Evolutionary conservation across 2,888 invertebrate species (phyloP).

Genomic region (Carpatolechia fugitivella): DNA sequence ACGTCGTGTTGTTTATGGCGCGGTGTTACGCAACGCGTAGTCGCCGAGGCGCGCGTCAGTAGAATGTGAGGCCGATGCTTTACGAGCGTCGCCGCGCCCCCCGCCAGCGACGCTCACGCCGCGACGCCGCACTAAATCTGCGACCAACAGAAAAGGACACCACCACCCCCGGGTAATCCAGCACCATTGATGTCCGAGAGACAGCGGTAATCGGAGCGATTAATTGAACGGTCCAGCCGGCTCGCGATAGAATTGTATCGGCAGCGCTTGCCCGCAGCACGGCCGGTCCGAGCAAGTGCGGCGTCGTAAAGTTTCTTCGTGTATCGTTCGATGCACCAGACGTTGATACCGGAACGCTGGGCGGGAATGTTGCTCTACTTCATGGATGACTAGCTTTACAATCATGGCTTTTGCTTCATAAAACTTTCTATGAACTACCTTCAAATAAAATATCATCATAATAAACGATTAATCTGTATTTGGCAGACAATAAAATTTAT

Average conservation of each 20-base stretch:
- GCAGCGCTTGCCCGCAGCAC: conserved; percentile 62
- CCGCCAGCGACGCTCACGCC: conserved; percentile 71
- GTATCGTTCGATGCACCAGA: conserved; percentile 79
- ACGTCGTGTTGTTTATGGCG: conserved; percentile 76
- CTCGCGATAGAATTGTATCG: conserved; percentile 71
- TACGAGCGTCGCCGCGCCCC: conserved; percentile 74
- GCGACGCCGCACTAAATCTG: conserved; percentile 79
- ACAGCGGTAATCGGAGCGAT: conserved; percentile 72
- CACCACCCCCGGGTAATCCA: conserved; percentile 71
- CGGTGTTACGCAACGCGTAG: conserved; percentile 77
- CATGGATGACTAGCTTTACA: not conserved
- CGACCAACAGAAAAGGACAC: conserved; percentile 75
- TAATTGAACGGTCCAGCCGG: conserved; percentile 68
- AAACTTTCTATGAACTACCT: no score
- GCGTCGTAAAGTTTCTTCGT: conserved; percentile 78
- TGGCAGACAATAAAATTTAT: no score
- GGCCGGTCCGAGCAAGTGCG: conserved; percentile 71
- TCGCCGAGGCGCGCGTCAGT: conserved; percentile 78
- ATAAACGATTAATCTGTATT: no score
- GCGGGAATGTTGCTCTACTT: conserved; percentile 59
- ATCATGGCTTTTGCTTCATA: not conserved
- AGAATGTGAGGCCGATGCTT: conserved; percentile 78
- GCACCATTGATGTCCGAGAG: conserved; percentile 70
- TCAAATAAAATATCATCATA: no score
- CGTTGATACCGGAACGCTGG: conserved; percentile 64